These are phyloP conservation scores for Corella eumyota DNA, from an alignment of 23 tunicate genomes.

Conservation along the genomic window DNA sequence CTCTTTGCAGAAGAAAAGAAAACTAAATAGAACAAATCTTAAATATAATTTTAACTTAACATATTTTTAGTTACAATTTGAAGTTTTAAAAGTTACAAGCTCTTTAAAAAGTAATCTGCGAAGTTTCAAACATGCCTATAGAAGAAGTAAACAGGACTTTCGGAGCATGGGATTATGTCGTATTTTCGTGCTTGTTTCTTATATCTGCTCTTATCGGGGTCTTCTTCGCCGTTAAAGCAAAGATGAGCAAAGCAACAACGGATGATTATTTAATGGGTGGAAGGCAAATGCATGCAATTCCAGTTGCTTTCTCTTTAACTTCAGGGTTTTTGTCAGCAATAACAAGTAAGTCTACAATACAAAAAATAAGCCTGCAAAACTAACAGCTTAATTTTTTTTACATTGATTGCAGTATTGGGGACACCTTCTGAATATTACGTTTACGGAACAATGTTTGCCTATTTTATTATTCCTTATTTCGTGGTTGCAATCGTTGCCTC, in stretches of 20 bases:
- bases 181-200: conserved; percentile 17
- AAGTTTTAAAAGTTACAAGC: no score
- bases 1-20: no score
- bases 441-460: conserved; percentile 91
- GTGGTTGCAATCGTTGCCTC: conserved; percentile 43
- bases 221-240: conserved; percentile 14
- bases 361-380: background rate
- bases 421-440: conserved; percentile 89
- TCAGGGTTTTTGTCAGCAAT: conserved; percentile 95
- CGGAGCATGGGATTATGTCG: conserved; percentile 18
- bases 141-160: conserved; percentile 12
- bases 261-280: conserved; percentile 62
- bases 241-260: no score
- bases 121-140: no score
- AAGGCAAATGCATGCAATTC: conserved; percentile 51
- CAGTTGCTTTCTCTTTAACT: conserved; percentile 84
- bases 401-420: conserved; percentile 47
- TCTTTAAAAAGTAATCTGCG: no score
- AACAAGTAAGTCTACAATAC: conserved; percentile 11
- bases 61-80: conserved; percentile 27
- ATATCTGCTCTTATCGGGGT: conserved; percentile 28
- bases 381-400: background rate
- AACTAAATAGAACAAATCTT: no score
- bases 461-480: conserved; percentile 15
- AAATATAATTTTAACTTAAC: no score